Base-by-base conservation (phyloP, 2,888 invertebrate species). In the Oscheius onirici region DNA sequence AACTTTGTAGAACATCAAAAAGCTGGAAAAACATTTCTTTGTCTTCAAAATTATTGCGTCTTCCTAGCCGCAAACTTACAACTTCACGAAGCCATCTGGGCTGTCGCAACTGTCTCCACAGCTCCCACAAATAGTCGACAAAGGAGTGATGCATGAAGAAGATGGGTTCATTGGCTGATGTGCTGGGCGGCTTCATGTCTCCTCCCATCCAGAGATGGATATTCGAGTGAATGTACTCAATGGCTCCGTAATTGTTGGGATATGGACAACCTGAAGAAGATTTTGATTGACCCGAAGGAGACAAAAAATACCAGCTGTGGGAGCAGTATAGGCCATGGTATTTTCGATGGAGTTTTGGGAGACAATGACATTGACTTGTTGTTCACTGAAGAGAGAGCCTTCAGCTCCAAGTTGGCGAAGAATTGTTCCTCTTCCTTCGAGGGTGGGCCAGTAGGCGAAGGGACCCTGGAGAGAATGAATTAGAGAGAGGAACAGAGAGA, bases 71-170 rank as follows among this genome's bases (percentile, higher is more conserved):
- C 8, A 46, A 24, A 55, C 34, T 24, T 49, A 83, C 77, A 58
- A 71, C 61, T 73, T 85, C 86, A 57, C 85, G 75, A 61, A 82
- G 73, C 84, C 84, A 87, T 74, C 81, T 75, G 22, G 84, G 81
- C 60, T 86, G 86, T 61, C 80, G 77, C 43, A 82, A 60, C 68
- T 87, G 86, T 17, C 86, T 78, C 86, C 86, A 86, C 55, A 82
- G 80, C 69, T 89, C 88, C 88, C 88, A 89, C 20, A 88, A 75
- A 44, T 87, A 83, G 77, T 89, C 89, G 69, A 88, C 86, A 73
- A 88, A 89, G 3, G 87, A 83, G 75, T 89, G 88, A 58, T 88
- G 88, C 75, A 88, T 80, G 81, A 85, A 86, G 82, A 86, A 86
- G 72, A 87, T 78, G 24, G 86, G 86, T 73, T 79, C 79, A 60